Percentiles rank a stretch among this genome's conserved stretches.
Evolutionary conservation across 2,113 vertebrate genomes (phyloP).

Genomic region (Equus przewalskii): DNA sequence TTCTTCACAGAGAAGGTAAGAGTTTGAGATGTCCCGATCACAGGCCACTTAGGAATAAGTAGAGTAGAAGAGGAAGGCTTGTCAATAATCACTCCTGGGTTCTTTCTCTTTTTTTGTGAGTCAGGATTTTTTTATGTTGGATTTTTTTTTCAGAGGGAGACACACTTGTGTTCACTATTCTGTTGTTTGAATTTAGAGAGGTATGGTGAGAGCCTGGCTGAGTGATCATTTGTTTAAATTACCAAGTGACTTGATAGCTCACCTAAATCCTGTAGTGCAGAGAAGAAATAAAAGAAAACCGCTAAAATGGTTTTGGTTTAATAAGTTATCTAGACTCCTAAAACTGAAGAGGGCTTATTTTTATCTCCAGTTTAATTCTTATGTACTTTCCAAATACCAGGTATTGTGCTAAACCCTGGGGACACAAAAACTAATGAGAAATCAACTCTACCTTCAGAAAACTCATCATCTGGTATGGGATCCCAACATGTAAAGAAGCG

Average conservation of each 20-base stretch:
- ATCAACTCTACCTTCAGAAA: background rate
- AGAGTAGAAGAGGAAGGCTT: background rate
- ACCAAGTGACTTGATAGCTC: background rate
- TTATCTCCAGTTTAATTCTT: conserved; percentile 18
- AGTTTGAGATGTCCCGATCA: background rate
- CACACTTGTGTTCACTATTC: background rate
- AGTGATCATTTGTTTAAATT: conserved; percentile 37
- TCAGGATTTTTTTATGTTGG: conserved; percentile 25
- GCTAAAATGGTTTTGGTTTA: background rate
- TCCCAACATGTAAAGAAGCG: background rate
- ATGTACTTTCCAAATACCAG: background rate
- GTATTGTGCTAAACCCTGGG: background rate
- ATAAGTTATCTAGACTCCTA: background rate
- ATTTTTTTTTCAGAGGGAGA: background rate
- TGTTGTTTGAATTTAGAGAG: conserved; percentile 14
- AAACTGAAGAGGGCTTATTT: conserved; percentile 3
- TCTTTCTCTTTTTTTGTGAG: background rate
- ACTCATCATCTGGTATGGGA: background rate
- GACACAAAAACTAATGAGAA: background rate
- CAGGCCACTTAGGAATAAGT: background rate
- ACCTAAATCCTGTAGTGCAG: conserved; percentile 3
- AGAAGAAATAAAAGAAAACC: background rate
- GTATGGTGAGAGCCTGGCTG: background rate
- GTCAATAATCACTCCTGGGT: background rate
- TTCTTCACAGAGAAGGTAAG: background rate